Conservation (phyloP, 2,797 vertebrate species). For the Tadarida brasiliensis region DNA sequence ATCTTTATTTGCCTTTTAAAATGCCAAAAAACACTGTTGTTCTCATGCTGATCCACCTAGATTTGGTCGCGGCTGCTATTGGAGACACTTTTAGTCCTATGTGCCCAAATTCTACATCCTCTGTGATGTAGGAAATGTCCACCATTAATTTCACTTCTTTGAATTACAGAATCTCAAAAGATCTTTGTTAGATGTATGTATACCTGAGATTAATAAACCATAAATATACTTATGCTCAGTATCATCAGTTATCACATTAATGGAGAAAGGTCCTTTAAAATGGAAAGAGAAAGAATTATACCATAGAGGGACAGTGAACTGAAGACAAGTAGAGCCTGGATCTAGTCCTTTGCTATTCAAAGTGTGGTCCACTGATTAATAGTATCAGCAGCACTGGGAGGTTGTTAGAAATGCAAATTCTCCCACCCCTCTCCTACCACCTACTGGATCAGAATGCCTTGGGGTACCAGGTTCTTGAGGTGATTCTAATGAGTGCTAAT, state of each 20-base stretch:
- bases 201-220: not conserved
- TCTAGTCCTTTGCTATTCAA: not conserved
- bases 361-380: not conserved
- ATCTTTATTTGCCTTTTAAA: slow-evolving; percentile 51
- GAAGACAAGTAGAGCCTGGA: too few relatives aligned
- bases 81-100: not conserved
- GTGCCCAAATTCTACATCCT: not conserved
- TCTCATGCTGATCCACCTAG: not conserved
- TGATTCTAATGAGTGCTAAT: not conserved
- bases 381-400: not conserved
- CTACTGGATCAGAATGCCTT: not conserved
- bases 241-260: not conserved
- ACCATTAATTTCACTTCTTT: not conserved
- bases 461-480: not conserved
- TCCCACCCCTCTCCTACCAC: not conserved
- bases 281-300: not conserved
- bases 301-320: not conserved
- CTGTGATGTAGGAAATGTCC: not conserved
- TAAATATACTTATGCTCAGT: not conserved
- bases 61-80: not conserved
- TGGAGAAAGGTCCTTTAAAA: not conserved
- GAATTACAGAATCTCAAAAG: not conserved
- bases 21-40: not conserved
- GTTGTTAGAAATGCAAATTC: not conserved
- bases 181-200: not conserved